These are phyloP conservation scores for Diarsia rubi DNA, from an alignment of 2,888 invertebrate species.

Conservation along the genomic window DNA sequence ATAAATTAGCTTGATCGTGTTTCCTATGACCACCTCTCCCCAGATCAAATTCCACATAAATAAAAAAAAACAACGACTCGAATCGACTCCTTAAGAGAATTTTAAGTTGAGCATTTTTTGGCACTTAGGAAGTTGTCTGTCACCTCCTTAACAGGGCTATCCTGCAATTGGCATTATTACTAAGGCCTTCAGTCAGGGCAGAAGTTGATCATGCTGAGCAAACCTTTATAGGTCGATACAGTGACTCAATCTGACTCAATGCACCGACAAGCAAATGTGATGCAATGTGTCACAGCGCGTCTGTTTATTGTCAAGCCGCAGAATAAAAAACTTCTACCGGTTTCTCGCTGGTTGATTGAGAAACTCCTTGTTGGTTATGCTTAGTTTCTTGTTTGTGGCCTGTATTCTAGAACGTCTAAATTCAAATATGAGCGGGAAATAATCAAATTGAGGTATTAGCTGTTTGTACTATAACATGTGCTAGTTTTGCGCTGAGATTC, in stretches of 20 bases:
- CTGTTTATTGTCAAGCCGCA: conserved; percentile 25
- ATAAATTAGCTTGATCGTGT: too few species aligned
- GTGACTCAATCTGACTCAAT: conserved; percentile 31
- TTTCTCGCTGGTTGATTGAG: conserved; percentile 25
- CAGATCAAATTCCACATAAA: too few species aligned
- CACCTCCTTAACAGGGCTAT: background rate
- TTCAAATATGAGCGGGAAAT: background rate
- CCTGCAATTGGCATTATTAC: background rate
- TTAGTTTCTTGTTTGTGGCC: conserved; percentile 36
- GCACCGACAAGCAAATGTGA: conserved; percentile 9
- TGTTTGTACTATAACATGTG: background rate
- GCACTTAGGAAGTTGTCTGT: background rate
- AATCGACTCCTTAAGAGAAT: background rate
- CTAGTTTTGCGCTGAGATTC: background rate
- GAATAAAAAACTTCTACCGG: conserved; percentile 14
- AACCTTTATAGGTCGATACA: background rate
- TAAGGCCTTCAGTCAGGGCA: background rate
- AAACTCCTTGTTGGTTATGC: conserved; percentile 30
- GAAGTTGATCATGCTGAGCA: background rate
- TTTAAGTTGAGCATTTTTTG: background rate
- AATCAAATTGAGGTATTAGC: background rate
- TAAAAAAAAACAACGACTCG: too few species aligned
- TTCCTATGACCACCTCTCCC: too few species aligned
- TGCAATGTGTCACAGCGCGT: conserved; percentile 33
- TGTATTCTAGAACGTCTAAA: conserved; percentile 3